Evolutionary conservation across 2,888 invertebrate species (phyloP), one percentile per base, ranked within the genome.

Genomic region (Chelonus formosanus): DNA sequence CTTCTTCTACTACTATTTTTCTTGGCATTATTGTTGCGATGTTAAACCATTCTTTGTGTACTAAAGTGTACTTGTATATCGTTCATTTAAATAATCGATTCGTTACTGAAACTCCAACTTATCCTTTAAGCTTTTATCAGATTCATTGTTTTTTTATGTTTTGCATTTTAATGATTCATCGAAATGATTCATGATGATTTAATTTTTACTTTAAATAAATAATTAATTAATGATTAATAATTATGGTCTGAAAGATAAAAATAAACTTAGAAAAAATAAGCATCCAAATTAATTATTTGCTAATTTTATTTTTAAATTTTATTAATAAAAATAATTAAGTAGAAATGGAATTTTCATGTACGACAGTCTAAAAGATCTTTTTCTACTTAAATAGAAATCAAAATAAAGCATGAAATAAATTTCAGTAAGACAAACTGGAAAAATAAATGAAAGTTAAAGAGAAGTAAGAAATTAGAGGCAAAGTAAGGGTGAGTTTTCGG

Each of bases 401-500:
- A 20, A 20, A 20, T 20, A 20, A 20, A 20, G 20, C 20, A 20
- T 20, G 20, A 20, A 20, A 20, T 20, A 20, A 20, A 20, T 20
- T 20, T 20, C 20, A 20, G 1, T 58, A 10, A 50, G 43, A n/a
- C 7, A 43, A 65, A 61, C 50, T 48, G 52, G 63, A 55, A 50
- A 34, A 62, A 35, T 36, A 63, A 63, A 53, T 62, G 64, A 44
- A 48, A 43, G 50, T 53, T 36, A 10, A 40, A 48, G 44, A 45
- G 61, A 55, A 58, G 50, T 55, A 47, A 62, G 54, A 47, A 40
- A 20, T 20, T 20, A 52, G 45, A 44, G 61, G 64, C 60, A 47
- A 57, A 44, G 47, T 57, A 53, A 62, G 63, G 60, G 72, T 73
- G 73, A 78, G 75, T 79, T 80, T 81, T 79, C 76, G 79, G 79